A percentile compares a stretch with the other conserved stretches of the same genome.
Evolutionary conservation across 2,888 invertebrate species (phyloP).

Genomic region (Apamea epomidion): DNA sequence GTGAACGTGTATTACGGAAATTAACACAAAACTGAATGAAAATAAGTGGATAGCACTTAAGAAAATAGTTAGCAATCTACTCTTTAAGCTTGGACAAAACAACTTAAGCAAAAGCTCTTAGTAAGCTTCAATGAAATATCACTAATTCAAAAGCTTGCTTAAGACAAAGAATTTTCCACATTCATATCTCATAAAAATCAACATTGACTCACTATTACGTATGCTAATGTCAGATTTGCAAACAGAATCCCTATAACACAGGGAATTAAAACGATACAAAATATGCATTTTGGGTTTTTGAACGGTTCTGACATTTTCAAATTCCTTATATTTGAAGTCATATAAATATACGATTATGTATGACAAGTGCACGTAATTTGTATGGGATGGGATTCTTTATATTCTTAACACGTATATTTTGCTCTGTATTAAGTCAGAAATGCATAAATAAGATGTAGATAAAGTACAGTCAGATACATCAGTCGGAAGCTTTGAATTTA

Average conservation of each 20-base stretch:
- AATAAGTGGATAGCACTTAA: not conserved
- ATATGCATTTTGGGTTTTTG: conserved; percentile 11
- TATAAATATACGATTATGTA: conserved; percentile 31
- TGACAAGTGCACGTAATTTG: conserved; percentile 20
- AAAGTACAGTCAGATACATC: conserved; percentile 35
- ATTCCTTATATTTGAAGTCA: conserved; percentile 24
- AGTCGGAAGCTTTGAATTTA: conserved; percentile 48
- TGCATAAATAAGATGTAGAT: conserved; percentile 60
- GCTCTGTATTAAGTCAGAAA: conserved; percentile 59
- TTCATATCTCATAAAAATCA: conserved; percentile 36
- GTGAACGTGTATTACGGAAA: no score
- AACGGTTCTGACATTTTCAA: conserved; percentile 23
- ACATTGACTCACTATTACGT: conserved; percentile 42
- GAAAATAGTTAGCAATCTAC: not conserved
- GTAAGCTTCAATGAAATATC: not conserved
- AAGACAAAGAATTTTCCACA: conserved; percentile 7
- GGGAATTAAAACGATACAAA: conserved; percentile 50
- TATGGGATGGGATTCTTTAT: conserved; percentile 24
- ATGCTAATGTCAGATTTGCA: conserved; percentile 59
- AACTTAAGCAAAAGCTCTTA: not conserved
- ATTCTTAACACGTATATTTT: conserved; percentile 57
- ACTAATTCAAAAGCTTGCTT: conserved; percentile 16
- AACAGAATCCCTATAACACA: conserved; percentile 25
- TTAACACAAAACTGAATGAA: not conserved
- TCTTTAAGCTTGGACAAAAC: not conserved